Conservation (phyloP, 2,113 vertebrate genomes). For the Platycercus adscitus region DNA sequence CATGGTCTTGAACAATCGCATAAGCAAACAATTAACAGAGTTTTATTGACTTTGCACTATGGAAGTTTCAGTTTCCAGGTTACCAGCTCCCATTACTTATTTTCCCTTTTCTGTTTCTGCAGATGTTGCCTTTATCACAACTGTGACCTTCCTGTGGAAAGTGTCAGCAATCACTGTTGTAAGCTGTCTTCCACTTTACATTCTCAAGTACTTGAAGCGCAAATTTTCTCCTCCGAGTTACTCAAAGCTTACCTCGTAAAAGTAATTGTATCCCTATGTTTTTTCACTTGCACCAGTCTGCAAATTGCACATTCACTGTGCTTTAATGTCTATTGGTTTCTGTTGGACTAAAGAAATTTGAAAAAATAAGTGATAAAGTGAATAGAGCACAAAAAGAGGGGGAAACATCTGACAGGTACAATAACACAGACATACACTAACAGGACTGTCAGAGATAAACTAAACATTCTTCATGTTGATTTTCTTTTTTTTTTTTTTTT, state of each 20-base stretch:
- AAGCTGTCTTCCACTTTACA: constrained; percentile 99
- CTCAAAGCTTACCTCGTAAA: constrained; percentile 92
- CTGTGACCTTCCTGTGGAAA: constrained; percentile 96
- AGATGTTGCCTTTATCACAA: constrained; percentile 95
- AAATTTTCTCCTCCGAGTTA: constrained; percentile 97
- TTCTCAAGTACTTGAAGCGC: constrained; percentile 96
- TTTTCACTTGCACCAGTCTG: constrained; percentile 14
- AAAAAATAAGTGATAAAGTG: neutral
- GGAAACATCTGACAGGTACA: constrained; percentile 11
- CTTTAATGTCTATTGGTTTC: constrained; percentile 28
- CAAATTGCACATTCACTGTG: constrained; percentile 42
- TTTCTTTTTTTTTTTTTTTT: neutral
- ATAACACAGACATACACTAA: constrained; percentile 3
- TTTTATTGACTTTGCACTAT: neutral
- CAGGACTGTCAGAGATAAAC: neutral
- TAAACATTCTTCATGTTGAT: neutral
- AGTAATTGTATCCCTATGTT: constrained; percentile 11
- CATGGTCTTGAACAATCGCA: neutral
- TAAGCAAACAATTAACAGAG: neutral
- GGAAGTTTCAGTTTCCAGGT: neutral
- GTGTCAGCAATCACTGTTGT: constrained; percentile 93
- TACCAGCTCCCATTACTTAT: neutral
- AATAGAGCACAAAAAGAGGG: constrained; percentile 63
- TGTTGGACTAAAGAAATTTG: constrained; percentile 4
- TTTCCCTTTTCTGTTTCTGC: constrained; percentile 19